Evolutionary conservation across 1,140 invertebrate genomes (phyloP), one percentile per base, ranked within the genome.

Genomic region (Euwallacea fornicatus): DNA sequence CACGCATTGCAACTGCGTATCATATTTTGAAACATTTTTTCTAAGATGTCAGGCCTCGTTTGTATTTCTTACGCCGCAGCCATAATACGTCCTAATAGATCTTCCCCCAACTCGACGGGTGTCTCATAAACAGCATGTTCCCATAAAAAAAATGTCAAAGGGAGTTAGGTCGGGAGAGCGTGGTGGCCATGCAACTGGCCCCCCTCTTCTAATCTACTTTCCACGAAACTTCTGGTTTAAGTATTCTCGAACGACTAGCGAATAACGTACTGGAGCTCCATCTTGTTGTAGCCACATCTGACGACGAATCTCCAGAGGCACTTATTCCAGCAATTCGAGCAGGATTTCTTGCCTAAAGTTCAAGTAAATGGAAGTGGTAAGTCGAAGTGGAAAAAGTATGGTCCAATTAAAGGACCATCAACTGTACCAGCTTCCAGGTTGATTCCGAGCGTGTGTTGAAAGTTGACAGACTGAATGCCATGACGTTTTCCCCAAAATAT

Each of bases 381-480:
- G 13, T 11, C 47, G 47, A 50, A 11, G 13, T 50, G 47, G 47
- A 50, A 50, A n/a, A 47, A 47, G 46, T n/a, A 47, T 47, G 47
- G 47, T 1, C 47, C 47, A 50, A 50, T 50, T 50, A 50, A 50
- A 11, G 10, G 47, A 50, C 47, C 47, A 50, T 50, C 47, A 50
- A 50, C 10, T 1, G 13, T 47, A 47, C 46, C n/a, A 47, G 46
- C 7, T n/a, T n/a, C 7, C 46, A 47, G 2, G 13, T 50, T 50
- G 47, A 50, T 50, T 50, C 47, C 13, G 10, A 50, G 13, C 47
- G 10, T 50, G 47, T 50, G 47, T 50, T 50, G 47, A 9, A 50
- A 0, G 47, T 50, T 50, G 47, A 13, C 47, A 50, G 47, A 8
- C 46, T n/a, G 46, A 47, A 47, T 47, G n/a, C 55, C 55, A 58